phyloP scores from a whole-genome alignment of 2,113 vertebrate species.

The Pteronura brasiliensis region DNA sequence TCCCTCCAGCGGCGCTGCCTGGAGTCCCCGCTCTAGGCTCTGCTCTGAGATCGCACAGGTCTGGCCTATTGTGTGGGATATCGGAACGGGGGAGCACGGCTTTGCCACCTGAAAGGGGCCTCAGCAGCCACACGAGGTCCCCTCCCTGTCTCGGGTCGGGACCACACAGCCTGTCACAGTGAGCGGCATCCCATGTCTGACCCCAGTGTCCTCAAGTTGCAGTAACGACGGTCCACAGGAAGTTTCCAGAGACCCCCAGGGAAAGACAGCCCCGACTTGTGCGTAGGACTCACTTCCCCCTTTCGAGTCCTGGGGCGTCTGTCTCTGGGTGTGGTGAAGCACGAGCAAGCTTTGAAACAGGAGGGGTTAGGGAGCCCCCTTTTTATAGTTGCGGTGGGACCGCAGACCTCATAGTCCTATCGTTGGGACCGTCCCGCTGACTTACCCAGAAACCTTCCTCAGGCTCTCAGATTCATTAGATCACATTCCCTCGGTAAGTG shows the following conservation, averaged over 20 bases:
- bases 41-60: fast-evolving
- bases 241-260: background rate
- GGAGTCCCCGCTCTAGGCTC: fast-evolving
- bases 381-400: background rate
- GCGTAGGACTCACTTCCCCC: background rate
- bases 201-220: fast-evolving
- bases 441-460: background rate
- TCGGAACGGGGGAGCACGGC: background rate
- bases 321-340: too few relatives aligned
- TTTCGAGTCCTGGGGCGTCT: background rate
- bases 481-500: too few relatives aligned
- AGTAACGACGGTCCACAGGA: fast-evolving
- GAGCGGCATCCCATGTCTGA: background rate
- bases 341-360: background rate
- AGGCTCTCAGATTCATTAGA: background rate
- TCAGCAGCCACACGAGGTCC: fast-evolving
- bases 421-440: too few relatives aligned
- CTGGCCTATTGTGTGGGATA: too few relatives aligned
- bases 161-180: background rate
- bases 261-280: background rate
- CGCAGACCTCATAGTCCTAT: fast-evolving
- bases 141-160: background rate
- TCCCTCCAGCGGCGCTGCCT: background rate
- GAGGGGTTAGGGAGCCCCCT: background rate
- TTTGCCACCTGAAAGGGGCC: background rate